Evolutionary conservation across 2,888 invertebrate genomes (phyloP), one percentile per base, ranked within the genome.

Genomic region (Philhelius pedissequus): DNA sequence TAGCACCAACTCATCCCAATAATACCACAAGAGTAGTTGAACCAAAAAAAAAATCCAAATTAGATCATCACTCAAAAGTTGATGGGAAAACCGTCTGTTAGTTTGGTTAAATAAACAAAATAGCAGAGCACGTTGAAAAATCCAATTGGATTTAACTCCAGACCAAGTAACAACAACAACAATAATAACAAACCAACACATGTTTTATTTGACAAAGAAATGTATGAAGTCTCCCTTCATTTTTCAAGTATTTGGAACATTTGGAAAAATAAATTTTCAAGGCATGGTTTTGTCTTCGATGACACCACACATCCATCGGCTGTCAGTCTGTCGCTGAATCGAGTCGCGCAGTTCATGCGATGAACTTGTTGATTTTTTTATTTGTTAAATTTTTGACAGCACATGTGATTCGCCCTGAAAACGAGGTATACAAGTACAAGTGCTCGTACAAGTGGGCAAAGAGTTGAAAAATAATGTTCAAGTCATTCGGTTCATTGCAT

Each of bases 121-220:
- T 35, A 69, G 35, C 52, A 50, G 62, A 27, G 60, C 52, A 73
- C 38, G 68, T 78, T 58, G 73, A 69, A 60, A 32, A 54, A 52
- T 87, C 87, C 89, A 89, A 90, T 88, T 88, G 87, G 88, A 87
- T n/a, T n/a, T n/a, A n/a, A n/a, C 87, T 38, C 87, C 87, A 70
- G 40, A 38, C 40, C 43, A 13, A 81, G 48, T 35, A 82, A 76
- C 43, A 76, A 66, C 70, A 88, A 89, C 87, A 89, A 86, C 87
- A 90, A 86, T 78, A 78, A 62, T 87, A 87, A 87, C 87, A 87
- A 71, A 80, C 76, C 87, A 87, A 87, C 87, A 87, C 76, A 80
- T 80, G 80, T 84, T 79, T 80, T 75, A 60, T 68, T 79, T 74
- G 56, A 80, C 62, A 78, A 48, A 62, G 58, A 32, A 30, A 9